Percentiles rank a stretch among this genome's conserved stretches.
These are phyloP conservation scores for Conchocele bisecta DNA, from an alignment of 2,888 invertebrate genomes.

Conservation along the genomic window DNA sequence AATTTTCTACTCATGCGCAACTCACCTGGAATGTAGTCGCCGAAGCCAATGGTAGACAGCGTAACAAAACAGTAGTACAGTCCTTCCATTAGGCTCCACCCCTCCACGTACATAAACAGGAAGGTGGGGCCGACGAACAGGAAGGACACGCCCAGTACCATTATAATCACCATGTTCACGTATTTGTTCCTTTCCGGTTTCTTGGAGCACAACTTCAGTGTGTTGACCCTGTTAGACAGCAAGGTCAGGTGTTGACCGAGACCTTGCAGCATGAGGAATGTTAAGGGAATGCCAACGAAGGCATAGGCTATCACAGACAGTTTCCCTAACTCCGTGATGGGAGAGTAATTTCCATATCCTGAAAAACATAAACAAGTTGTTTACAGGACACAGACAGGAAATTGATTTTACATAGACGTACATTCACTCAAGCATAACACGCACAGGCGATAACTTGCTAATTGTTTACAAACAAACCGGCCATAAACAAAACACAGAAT, in stretches of 20 bases:
- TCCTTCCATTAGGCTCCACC: constrained; percentile 73
- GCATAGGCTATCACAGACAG: constrained; percentile 73
- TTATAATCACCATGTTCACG: constrained; percentile 70
- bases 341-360: constrained; percentile 77
- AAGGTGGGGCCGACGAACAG: constrained; percentile 70
- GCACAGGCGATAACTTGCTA: too few species aligned
- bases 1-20: too few species aligned
- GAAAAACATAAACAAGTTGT: constrained; percentile 8
- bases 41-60: constrained; percentile 75
- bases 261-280: constrained; percentile 71
- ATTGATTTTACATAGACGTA: too few species aligned
- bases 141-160: constrained; percentile 63
- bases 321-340: constrained; percentile 70
- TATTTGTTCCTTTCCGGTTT: constrained; percentile 70
- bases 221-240: constrained; percentile 65
- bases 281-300: constrained; percentile 75
- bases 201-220: constrained; percentile 68
- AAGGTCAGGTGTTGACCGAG: constrained; percentile 70
- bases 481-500: too few species aligned
- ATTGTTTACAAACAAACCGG: too few species aligned
- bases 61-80: constrained; percentile 77
- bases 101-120: constrained; percentile 71
- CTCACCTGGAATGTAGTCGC: constrained; percentile 76
- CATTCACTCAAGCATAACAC: too few species aligned
- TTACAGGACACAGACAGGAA: too few species aligned